Evolutionary conservation across 2,113 vertebrate genomes (phyloP), one percentile per base, ranked within the genome.

Genomic region (Eublepharis macularius): DNA sequence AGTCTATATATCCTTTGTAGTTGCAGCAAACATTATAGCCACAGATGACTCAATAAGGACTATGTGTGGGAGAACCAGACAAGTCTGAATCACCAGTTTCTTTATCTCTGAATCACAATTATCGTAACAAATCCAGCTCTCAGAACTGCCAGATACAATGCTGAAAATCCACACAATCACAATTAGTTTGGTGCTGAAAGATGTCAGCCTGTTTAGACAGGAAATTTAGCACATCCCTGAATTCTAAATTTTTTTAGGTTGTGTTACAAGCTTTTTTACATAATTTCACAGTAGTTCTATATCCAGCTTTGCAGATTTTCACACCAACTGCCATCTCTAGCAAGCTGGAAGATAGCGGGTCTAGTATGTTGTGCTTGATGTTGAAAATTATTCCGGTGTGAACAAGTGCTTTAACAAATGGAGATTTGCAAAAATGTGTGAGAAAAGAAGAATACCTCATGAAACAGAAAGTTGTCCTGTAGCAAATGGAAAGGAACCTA

Each of bases 41-140:
- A 36, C 7, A 54, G 65, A 81, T 94, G 92, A 94, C 86, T 94
- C 93, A 94, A 82, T 84, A 72, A 0, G 6, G 13, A 77, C 72
- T 91, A 86, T 92, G 89, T 91, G 90, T 94, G 87, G 91, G 91
- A 94, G 92, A 93, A 94, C 66, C 83, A 93, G 92, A 92, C 82
- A 86, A 79, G 85, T 90, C 86, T 93, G 94, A 95, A 93, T 93
- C 90, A 94, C 87, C 82, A 78, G 70, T 89, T 94, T 2, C 65
- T 82, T 84, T 39, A 2, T 89, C 88, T 92, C 68, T 12, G 2
- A 92, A 86, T 81, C 63, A 68, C 83, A 80, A 43, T 75, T 83
- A 85, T 86, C 84, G 81, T 90, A 90, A 93, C 84, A 69, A 86
- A 86, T 88, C 88, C 54, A 79, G 86, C 26, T 78, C 54, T 88